Evolutionary conservation across 2,888 invertebrate genomes (phyloP).

Genomic region (Conomelus anceps): DNA sequence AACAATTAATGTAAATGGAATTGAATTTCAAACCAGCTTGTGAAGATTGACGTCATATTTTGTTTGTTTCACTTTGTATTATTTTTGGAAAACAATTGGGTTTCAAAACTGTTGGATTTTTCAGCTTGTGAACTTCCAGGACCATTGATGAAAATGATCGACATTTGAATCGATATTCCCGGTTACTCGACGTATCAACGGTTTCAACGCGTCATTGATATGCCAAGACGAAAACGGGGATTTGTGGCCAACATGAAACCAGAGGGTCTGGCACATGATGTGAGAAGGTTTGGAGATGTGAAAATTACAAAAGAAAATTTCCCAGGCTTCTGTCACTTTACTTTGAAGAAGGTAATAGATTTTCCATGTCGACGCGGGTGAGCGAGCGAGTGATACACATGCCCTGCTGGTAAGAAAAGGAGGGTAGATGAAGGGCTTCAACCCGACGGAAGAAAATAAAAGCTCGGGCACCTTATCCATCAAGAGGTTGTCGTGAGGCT

Average conservation of each 20-base stretch:
- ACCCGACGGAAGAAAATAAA: background rate
- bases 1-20: no score
- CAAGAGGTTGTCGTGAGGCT: conserved; percentile 5
- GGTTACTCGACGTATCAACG: background rate
- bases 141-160: background rate
- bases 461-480: conserved; percentile 4
- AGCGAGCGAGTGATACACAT: background rate
- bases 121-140: background rate
- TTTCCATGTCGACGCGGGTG: conserved; percentile 9
- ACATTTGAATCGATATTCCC: background rate
- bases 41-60: no score
- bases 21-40: no score
- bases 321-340: conserved; percentile 2
- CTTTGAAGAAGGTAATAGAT: conserved; percentile 10
- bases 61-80: no score
- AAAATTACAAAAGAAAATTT: conserved; percentile 13
- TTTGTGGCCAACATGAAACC: background rate
- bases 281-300: background rate
- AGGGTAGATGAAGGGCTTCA: background rate
- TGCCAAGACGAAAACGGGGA: background rate
- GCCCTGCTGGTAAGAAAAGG: no score
- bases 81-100: no score
- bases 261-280: background rate
- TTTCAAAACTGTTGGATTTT: background rate
- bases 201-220: background rate